Evolutionary conservation across 1,140 invertebrate species (phyloP).

Genomic region (Pseudomyrmex cubaensis): DNA sequence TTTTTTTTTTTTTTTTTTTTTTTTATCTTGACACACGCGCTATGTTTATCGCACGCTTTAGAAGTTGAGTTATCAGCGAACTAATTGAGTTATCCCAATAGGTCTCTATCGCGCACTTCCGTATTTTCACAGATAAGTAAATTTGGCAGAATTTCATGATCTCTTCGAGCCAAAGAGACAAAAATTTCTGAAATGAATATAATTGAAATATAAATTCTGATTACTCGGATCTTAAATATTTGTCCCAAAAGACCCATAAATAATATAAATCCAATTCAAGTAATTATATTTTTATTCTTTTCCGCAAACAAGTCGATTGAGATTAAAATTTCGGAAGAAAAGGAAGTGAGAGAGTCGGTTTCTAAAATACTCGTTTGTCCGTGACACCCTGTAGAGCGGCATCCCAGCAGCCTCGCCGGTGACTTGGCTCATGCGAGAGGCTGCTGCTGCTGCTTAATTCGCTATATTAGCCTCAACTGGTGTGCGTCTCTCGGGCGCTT

Average conservation of each 20-base stretch:
- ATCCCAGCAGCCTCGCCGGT: not conserved
- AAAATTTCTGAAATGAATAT: too few relatives aligned
- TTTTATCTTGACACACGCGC: constrained; percentile 2
- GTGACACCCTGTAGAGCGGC: not conserved
- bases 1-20: not conserved
- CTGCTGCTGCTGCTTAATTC: constrained; percentile 5
- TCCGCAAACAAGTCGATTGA: too few relatives aligned
- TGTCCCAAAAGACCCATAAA: too few relatives aligned
- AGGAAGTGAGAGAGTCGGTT: not conserved
- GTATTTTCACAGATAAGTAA: not conserved
- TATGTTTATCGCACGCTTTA: not conserved
- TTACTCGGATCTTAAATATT: too few relatives aligned
- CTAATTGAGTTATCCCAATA: not conserved
- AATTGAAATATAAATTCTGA: too few relatives aligned
- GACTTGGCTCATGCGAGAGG: not conserved
- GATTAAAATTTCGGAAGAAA: too few relatives aligned
- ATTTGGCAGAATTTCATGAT: too few relatives aligned
- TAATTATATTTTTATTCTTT: too few relatives aligned
- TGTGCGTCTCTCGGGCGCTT: not conserved
- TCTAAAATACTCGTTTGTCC: not conserved
- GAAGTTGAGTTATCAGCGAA: not conserved
- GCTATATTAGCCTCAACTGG: constrained; percentile 5
- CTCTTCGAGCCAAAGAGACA: too few relatives aligned
- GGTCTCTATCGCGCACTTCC: not conserved
- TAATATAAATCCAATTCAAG: too few relatives aligned